A percentile compares a stretch with the other conserved stretches of the same genome.
Evolutionary conservation across 2,888 invertebrate genomes (phyloP).

Genomic region (Didymodactylos carnosus): DNA sequence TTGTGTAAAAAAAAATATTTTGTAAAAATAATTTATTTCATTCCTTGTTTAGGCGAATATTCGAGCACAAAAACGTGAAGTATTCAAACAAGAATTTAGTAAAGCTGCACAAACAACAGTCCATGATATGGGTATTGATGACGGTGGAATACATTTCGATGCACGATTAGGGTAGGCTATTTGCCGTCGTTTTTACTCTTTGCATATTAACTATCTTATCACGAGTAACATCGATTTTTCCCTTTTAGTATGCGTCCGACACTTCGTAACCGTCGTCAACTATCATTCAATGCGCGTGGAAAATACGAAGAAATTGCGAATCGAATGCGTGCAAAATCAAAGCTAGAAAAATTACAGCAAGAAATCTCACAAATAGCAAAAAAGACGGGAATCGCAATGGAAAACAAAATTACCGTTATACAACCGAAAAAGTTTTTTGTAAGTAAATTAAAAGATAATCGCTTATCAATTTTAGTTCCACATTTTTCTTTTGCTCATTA

Average conservation of each 20-base stretch:
- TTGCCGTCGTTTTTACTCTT: too few species aligned
- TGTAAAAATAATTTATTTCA: too few species aligned
- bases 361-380: slow-evolving; percentile 90
- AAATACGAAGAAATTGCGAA: slow-evolving; percentile 12
- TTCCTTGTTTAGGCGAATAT: too few species aligned
- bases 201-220: too few species aligned
- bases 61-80: slow-evolving; percentile 6
- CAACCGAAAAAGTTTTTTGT: slow-evolving; percentile 11
- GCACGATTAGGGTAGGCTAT: not conserved
- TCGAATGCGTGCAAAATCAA: slow-evolving; percentile 41
- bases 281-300: slow-evolving; percentile 11
- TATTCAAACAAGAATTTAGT: not conserved
- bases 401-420: slow-evolving; percentile 48
- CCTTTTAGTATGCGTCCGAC: not conserved
- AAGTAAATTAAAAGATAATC: too few species aligned
- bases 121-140: not conserved
- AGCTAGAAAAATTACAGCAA: slow-evolving; percentile 74
- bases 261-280: not conserved
- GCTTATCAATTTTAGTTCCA: too few species aligned
- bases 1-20: too few species aligned
- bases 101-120: not conserved
- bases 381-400: slow-evolving; percentile 91
- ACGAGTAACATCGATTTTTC: too few species aligned
- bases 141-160: not conserved
- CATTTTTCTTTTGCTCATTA: too few species aligned